Evolutionary conservation across 2,113 vertebrate species (phyloP), one percentile per base, ranked within the genome.

Genomic region (Romanogobio albipinnatus): DNA sequence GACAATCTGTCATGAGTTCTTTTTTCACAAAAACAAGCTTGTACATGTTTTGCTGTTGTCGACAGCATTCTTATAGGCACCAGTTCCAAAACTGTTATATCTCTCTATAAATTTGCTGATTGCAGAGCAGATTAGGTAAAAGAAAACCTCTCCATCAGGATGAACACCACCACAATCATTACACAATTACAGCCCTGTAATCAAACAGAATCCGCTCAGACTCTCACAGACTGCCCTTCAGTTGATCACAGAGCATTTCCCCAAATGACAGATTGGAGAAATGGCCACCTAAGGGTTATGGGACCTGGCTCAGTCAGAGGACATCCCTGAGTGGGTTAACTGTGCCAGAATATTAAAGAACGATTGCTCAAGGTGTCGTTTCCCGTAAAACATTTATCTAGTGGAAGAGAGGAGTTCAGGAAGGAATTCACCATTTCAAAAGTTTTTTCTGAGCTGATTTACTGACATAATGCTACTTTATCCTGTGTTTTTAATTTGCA

Each of bases 1-100:
- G 77, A 68, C 75, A 83, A 59, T 81, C 81, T 85, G 74, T 49
- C 53, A 64, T 26, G 5, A 14, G 49, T 77, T 62, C 22, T 82
- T 81, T 56, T 22, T 77, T 77, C 26, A 51, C 61, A 33, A 9
- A 33, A 74, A 83, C 62, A 10, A 62, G n/a, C 43, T 4, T 77
- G 71, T 11, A 43, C 39, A 51, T 51, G 58, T 61, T 84, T 64
- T 47, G 71, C 68, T 66, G 78, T 59, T 87, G 58, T 61, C 22
- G 24, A 47, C 6, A 47, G 36, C 15, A 45, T 22, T 19, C 15
- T 51, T 80, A 33, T 49, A 24, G 61, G 53, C 33, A 61, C 19
- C 22, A 59, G 36, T 62, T 79, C 62, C 43, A 62, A 62, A 62
- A 43, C 4, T n/a, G 33, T 14, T 77, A 77, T 11, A 68, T 84